Conservation (phyloP, 2,888 invertebrate genomes). For the Ectemnius continuus region DNA sequence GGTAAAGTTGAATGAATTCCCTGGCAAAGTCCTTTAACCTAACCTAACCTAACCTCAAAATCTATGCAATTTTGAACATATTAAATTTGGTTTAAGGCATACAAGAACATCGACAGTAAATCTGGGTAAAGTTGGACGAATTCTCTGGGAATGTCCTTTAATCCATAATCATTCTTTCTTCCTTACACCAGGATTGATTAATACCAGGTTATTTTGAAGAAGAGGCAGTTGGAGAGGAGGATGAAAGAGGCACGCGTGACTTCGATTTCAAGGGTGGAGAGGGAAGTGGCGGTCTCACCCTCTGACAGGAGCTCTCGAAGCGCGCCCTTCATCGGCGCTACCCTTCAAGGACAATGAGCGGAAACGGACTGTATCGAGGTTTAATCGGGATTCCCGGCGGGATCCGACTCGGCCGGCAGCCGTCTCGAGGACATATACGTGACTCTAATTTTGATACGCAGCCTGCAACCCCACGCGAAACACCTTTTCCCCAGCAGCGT, state of each 20-base stretch:
- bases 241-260: slow-evolving; percentile 61
- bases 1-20: too few species aligned
- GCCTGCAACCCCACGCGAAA: too few species aligned
- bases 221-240: neutral
- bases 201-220: too few species aligned
- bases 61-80: too few species aligned
- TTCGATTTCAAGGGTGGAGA: slow-evolving; percentile 59
- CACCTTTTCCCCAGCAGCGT: too few species aligned
- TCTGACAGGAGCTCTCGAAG: neutral
- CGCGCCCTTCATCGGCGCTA: neutral
- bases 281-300: neutral
- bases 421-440: slow-evolving; percentile 47
- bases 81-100: too few species aligned
- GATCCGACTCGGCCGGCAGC: slow-evolving; percentile 15
- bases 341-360: slow-evolving; percentile 12
- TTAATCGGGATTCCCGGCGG: slow-evolving; percentile 7
- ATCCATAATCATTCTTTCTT: slow-evolving; percentile 2
- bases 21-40: too few species aligned
- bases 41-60: too few species aligned
- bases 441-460: slow-evolving; percentile 50
- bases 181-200: neutral
- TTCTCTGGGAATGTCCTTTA: too few species aligned
- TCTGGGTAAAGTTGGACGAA: too few species aligned
- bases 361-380: slow-evolving; percentile 6
- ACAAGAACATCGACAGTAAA: too few species aligned